These are phyloP conservation scores for Pristionchus fissidentatus DNA, from an alignment of 2,888 invertebrate species.

Conservation along the genomic window DNA sequence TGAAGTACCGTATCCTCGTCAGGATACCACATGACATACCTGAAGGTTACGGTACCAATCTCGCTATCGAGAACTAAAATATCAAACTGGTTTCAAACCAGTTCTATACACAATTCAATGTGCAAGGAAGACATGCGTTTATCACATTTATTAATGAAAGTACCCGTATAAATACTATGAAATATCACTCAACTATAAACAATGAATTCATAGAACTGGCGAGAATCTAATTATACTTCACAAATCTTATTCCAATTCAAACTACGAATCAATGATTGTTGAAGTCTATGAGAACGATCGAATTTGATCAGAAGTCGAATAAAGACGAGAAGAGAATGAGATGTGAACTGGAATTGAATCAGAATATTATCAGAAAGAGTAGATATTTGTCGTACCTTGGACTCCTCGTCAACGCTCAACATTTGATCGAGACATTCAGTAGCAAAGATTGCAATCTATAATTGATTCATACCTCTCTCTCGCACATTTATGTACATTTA, in stretches of 20 bases:
- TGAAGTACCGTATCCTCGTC: not conserved
- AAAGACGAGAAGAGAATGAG: slow-evolving; percentile 13
- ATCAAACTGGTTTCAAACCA: too few relatives aligned
- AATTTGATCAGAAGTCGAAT: slow-evolving; percentile 31
- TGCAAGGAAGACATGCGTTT: not conserved
- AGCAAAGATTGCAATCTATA: not conserved
- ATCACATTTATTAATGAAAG: not conserved
- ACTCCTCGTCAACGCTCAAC: not conserved
- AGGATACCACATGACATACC: not conserved
- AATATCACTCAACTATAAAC: not conserved
- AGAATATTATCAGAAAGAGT: not conserved
- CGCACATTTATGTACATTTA: too few relatives aligned
- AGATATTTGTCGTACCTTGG: not conserved
- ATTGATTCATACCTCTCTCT: too few relatives aligned
- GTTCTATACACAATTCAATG: not conserved
- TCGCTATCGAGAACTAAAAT: not conserved
- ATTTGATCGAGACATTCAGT: slow-evolving; percentile 19
- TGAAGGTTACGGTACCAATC: not conserved
- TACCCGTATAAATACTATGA: not conserved
- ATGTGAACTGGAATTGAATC: not conserved
- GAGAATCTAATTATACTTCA: not conserved
- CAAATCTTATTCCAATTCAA: slow-evolving; percentile 2
- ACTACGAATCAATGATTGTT: slow-evolving; percentile 6
- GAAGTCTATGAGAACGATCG: not conserved
- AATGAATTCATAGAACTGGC: not conserved